Base-by-base conservation (phyloP, 1,140 invertebrate species). In the Stegodyphus dumicola region DNA sequence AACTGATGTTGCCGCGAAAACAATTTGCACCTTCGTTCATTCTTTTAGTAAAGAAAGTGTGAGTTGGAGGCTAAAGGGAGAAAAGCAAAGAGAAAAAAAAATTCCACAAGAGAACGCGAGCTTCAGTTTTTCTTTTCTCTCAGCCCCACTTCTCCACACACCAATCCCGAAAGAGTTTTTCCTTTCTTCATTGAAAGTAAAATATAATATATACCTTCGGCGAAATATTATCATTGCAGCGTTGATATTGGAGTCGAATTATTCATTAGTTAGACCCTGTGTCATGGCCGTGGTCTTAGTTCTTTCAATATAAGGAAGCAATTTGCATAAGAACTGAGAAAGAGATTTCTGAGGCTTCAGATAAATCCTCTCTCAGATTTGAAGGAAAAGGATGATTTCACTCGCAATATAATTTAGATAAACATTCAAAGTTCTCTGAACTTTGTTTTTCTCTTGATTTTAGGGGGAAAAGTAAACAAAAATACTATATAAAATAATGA, bases 241-340 rank as follows among this genome's bases (percentile, higher is more conserved):
- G 56, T 15, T 11, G 56, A 60, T 60, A 60, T 60, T 70, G 52
- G 18, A 80, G 48, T 70, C 83, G 83, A 85, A 77, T 85, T 85
- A 85, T 85, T 85, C 83, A 85, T 85, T 85, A 85, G 73, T n/a
- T 56, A 9, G 33, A 7, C 53, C 18, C 49, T 56, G 73, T 85
- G 74, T 69, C 83, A 10, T 17, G 13, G 52, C 54, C 15, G 48
- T 53, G 49, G 48, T 15, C 64, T 83, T 81, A 33, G 33, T 56
- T 53, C 51, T 9, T 13, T 33, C 33, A 75, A 75, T 83, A 83
- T 83, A 71, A 11, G 33, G 54, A 66, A 17, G 49, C 80, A 66
- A 83, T 83, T 83, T 75, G 60, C 70, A 83, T 83, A 83, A n/a
- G 13, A 75, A 60, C 33, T 33, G 33, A 33, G 33, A 33, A 33